These are phyloP conservation scores for Sesia apiformis DNA, from an alignment of 2,888 invertebrate genomes.

Conservation along the genomic window DNA sequence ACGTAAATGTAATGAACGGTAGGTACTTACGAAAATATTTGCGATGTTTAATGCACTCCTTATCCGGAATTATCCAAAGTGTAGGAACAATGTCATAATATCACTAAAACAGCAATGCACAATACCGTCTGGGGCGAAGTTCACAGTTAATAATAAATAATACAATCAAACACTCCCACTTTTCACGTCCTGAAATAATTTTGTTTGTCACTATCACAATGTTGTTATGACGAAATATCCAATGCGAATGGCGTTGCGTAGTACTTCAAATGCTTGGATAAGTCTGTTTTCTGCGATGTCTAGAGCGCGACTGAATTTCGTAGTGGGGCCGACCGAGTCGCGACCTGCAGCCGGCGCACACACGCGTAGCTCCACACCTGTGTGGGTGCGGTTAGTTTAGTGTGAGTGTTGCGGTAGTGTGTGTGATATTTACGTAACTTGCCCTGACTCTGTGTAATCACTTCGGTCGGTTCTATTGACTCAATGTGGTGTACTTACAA, in stretches of 20 bases:
- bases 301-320: slow-evolving; percentile 65
- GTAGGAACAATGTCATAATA: slow-evolving; percentile 60
- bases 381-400: slow-evolving; percentile 28
- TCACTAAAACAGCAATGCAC: slow-evolving; percentile 45
- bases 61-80: slow-evolving; percentile 69
- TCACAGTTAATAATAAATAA: slow-evolving; percentile 41
- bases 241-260: slow-evolving; percentile 45
- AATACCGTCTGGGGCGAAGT: slow-evolving; percentile 36
- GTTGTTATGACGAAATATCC: slow-evolving; percentile 69
- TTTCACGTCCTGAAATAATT: slow-evolving; percentile 50
- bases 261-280: slow-evolving; percentile 40
- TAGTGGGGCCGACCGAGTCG: slow-evolving; percentile 67
- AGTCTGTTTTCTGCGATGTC: slow-evolving; percentile 46
- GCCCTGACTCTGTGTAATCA: slow-evolving; percentile 56
- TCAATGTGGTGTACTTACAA: slow-evolving; percentile 60
- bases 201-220: slow-evolving; percentile 62
- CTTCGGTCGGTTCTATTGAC: slow-evolving; percentile 49
- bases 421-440: slow-evolving; percentile 62
- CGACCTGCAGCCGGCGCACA: slow-evolving; percentile 54
- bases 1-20: too few species aligned
- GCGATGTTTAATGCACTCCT: slow-evolving; percentile 57
- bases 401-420: slow-evolving; percentile 14
- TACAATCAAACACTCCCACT: slow-evolving; percentile 59
- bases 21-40: slow-evolving; percentile 71
- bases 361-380: slow-evolving; percentile 14